Evolutionary conservation across 2,113 vertebrate genomes (phyloP), one percentile per base, ranked within the genome.

Genomic region (Gorsachius goisagi): DNA sequence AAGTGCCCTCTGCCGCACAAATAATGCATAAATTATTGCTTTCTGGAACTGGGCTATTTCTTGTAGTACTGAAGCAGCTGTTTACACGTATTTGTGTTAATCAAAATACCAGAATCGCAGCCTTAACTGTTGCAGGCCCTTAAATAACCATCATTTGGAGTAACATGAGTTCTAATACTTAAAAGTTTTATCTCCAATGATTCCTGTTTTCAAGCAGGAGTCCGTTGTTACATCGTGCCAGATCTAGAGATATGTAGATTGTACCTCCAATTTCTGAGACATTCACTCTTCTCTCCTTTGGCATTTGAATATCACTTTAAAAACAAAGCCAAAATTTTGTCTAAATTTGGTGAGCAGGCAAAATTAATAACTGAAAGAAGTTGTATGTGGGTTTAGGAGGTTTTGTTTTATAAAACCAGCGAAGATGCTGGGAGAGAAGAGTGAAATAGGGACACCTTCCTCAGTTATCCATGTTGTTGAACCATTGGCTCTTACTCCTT

Each of bases 221-320:
- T 73, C 66, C 0, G 0, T 72, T 67, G n/a, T 52, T 88, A 33
- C 28, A 24, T 72, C 55, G 10, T 49, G 89, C 39, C 74, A 52
- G 95, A 94, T 95, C 95, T 67, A 93, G 63, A 77, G 91, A 41
- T 78, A 63, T 2, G 62, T 91, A 95, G 93, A 95, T 94, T 91
- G 59, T 77, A 76, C 37, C 41, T 79, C 66, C 64, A 32, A 0
- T 47, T 86, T 83, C 75, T 47, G 33, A 85, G 47, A 52, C 26
- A 2, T 77, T 88, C 44, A 66, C 74, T 91, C 33, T 75, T 97
- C 93, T 91, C 94, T 92, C 59, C 73, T 85, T 82, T 4, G 8
- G 59, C 62, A 33, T 81, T 71, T 41, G 59, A 91, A 23, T 77
- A 37, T 18, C 52, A 41, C 32, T 91, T 81, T 9, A 39, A 75